A percentile compares a stretch with the other conserved stretches of the same genome.
Conservation (phyloP, 2,888 invertebrate species). For the Monoplex corrugatus region DNA sequence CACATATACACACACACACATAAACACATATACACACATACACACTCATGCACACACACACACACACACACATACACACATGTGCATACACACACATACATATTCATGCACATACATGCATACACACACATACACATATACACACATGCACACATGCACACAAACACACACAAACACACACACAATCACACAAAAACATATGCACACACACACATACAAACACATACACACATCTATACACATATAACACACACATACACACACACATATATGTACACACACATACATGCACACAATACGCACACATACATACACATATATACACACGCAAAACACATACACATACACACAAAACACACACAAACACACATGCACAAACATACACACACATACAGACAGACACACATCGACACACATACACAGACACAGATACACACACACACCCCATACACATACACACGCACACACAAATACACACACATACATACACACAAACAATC, state of each 20-base stretch:
- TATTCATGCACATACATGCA: background rate
- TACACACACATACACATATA: background rate
- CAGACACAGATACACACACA: background rate
- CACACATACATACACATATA: background rate
- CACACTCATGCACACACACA: too few relatives aligned
- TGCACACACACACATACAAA: background rate
- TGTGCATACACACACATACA: background rate
- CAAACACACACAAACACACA: background rate
- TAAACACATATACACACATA: too few relatives aligned
- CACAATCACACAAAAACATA: background rate
- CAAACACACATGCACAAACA: too few relatives aligned
- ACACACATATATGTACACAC: background rate
- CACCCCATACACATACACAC: conserved; percentile 6
- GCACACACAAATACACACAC: background rate
- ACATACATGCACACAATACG: background rate
- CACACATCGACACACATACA: too few relatives aligned
- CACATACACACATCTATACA: background rate
- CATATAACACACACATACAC: background rate
- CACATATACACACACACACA: too few relatives aligned
- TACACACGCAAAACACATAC: background rate
- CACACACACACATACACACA: background rate
- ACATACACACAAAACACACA: too few relatives aligned
- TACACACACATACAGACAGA: too few relatives aligned
- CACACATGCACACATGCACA: background rate
- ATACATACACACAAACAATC: background rate